Evolutionary conservation across 2,113 vertebrate species (phyloP), one percentile per base, ranked within the genome.

Genomic region (Erinaceus europaeus): DNA sequence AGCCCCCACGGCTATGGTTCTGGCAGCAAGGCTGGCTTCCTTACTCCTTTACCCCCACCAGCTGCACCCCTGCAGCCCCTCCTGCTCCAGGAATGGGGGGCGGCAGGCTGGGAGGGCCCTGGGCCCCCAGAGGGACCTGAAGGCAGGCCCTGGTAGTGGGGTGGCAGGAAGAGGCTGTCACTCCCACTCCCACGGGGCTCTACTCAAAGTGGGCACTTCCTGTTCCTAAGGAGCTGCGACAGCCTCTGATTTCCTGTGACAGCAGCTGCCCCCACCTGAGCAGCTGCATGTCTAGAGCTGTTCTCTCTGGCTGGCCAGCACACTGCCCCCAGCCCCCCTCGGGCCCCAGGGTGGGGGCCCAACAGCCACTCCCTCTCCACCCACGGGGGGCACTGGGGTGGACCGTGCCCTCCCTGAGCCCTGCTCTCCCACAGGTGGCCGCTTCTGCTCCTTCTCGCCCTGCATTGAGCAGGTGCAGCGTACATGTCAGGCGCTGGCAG

Each of bases 391-490:
- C n/a, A 14, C 57, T 14, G 27, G 27, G 25, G 25, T 2, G 57
- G 48, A 18, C 4, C 4, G 48, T 5, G 17, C 50, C 50, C 36
- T 78, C 72, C 11, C 87, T 20, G 17, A 9, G 0, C 0, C 17
- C 82, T 57, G 88, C 62, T 95, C 23, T 29, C 42, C 92, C 69
- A 0, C 97, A 99, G 99, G 99, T 50, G 99, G 99, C 5, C 98
- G 98, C 65, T 91, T 99, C 89, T 99, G 98, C 65, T 99, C 99
- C 55, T 99, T 99, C 96, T 99, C 99, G 0, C 99, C 99, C 0
- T 99, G 99, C 91, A 99, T 99, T 1, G 99, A 99, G 96, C 99
- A 99, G 96, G 99, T 99, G 5, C 99, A 99, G 93, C 97, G 97
- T 96, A 99, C 99, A 0, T 99, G 98, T 73, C 97, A 98, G 78